Base-by-base conservation (phyloP, 2,888 invertebrate genomes). In the Chrysomela aeneicollis region DNA sequence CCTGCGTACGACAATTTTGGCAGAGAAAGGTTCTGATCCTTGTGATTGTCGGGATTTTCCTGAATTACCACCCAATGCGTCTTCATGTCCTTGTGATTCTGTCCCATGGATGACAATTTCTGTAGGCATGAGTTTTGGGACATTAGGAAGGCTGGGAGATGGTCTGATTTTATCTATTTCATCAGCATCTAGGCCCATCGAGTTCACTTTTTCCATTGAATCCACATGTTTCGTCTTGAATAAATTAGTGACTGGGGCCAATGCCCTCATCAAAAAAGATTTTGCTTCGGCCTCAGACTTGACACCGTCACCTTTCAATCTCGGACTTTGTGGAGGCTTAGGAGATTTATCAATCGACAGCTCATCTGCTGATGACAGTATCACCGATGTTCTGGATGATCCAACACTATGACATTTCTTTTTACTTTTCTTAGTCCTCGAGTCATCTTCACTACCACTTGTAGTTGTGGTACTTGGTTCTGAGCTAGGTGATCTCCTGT, bases 241-340 rank as follows among this genome's bases (percentile, higher is more conserved):
- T 68, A 92, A 85, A 82, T 89, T 91, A 18, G 92, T 90, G 5
- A 92, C 91, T 0, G 91, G 91, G 53, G 90, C 91, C 73, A 93
- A 81, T 50, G 91, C 90, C 76, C 91, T 83, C 82, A 91, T 89
- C 57, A 92, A 83, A 78, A 91, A 90, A 22, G 90, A 89, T 80
- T 91, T 91, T 0, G 90, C 89, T 74, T 90, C 89, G 10, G 76
- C 72, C 77, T 89, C 89, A 0, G 81, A 81, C 74, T 87, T 87
- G 5, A 81, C 77, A 15, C 77, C 77, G 59, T 85, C 82, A 59
- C 72, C 73, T 61, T 78, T 82, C 1, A 77, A 74, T 69, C 83
- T 84, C 12, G 85, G 82, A 72, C 81, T 82, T 3, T 84, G 81
- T 1, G 87, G 86, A 18, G 88, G 84, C 72, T 84, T 85, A 1